phyloP scores from a whole-genome alignment of 2,888 invertebrate genomes.

The Parnassius mnemosyne region DNA sequence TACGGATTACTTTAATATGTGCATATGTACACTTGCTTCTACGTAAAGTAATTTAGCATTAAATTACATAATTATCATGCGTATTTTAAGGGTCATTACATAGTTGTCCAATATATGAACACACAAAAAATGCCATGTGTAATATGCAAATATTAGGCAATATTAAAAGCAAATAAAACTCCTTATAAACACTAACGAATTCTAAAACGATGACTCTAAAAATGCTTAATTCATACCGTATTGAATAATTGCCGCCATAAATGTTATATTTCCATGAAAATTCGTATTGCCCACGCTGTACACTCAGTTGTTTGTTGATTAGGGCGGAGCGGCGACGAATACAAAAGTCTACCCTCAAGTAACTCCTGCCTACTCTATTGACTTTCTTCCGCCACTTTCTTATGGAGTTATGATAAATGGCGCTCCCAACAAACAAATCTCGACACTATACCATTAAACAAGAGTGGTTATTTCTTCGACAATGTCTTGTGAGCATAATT shows the following conservation, averaged over 20 bases:
- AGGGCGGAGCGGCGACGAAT: conserved; percentile 49
- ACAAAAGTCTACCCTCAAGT: conserved; percentile 23
- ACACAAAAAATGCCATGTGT: too few relatives aligned
- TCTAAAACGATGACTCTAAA: background rate
- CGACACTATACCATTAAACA: conserved; percentile 36
- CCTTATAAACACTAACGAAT: too few relatives aligned
- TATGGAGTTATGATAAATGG: conserved; percentile 76
- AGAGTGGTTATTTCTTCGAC: conserved; percentile 44
- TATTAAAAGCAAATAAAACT: too few relatives aligned
- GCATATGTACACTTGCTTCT: background rate
- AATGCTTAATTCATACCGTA: background rate
- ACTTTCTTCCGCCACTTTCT: conserved; percentile 79
- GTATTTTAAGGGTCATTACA: too few relatives aligned
- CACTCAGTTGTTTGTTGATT: conserved; percentile 55
- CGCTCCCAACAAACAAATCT: conserved; percentile 37
- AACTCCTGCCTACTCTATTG: conserved; percentile 65
- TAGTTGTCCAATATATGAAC: too few relatives aligned
- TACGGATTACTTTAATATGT: too few relatives aligned
- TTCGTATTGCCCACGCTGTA: conserved; percentile 28
- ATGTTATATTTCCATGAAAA: conserved; percentile 26
- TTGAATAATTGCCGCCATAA: conserved; percentile 2
- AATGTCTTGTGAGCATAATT: conserved; percentile 57
- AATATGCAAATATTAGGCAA: too few relatives aligned
- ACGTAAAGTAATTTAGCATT: background rate
- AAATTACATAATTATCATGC: too few relatives aligned